phyloP scores from a whole-genome alignment of 2,888 invertebrate species.

The Leucozona laternaria region DNA sequence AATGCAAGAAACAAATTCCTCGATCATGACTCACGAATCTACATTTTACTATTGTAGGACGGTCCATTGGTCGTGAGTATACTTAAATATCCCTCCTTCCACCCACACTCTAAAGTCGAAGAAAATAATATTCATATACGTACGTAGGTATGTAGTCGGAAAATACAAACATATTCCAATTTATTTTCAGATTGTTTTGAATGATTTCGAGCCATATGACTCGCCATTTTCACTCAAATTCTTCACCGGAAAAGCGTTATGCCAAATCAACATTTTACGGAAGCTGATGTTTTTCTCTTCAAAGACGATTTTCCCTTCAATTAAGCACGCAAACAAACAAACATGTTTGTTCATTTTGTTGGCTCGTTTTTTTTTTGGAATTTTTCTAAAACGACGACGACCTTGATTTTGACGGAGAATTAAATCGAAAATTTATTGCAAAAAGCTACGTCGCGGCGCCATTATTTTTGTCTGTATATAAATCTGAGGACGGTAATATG shows the following conservation, averaged over 20 bases:
- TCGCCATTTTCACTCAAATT: constrained; percentile 23
- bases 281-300: constrained; percentile 8
- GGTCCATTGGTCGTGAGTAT: constrained; percentile 3
- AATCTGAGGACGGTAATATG: constrained; percentile 1
- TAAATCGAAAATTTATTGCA: constrained; percentile 38
- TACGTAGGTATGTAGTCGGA: neutral
- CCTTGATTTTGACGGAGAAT: constrained; percentile 54
- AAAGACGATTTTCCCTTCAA: constrained; percentile 31
- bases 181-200: constrained; percentile 43
- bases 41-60: constrained; percentile 20
- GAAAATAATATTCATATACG: neutral
- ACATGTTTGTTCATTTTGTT: constrained; percentile 35
- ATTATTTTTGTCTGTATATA: constrained; percentile 20
- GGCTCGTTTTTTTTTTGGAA: constrained; percentile 30
- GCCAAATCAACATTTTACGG: constrained; percentile 36
- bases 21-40: constrained; percentile 57
- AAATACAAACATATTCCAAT: neutral
- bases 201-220: constrained; percentile 32
- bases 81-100: neutral
- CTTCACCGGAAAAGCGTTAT: constrained; percentile 35
- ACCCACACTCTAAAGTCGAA: neutral
- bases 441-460: constrained; percentile 47
- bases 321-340: constrained; percentile 40
- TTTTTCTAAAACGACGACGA: constrained; percentile 28
- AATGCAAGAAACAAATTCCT: constrained; percentile 42